A percentile compares a stretch with the other conserved stretches of the same genome.
phyloP scores from a whole-genome alignment of 2,888 invertebrate genomes.

The Crepidodera aurea region DNA sequence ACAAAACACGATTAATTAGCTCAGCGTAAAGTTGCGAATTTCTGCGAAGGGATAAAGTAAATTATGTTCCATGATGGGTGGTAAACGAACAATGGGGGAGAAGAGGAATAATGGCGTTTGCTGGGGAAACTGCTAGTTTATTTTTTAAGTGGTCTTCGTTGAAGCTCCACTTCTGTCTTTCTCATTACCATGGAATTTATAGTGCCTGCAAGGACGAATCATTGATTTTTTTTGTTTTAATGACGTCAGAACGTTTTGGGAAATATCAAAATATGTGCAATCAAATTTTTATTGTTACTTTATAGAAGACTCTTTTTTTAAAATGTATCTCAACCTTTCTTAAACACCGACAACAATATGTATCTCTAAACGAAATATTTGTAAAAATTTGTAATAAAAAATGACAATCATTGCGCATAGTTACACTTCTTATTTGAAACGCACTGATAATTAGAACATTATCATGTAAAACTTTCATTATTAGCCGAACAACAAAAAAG shows the following conservation, averaged over 20 bases:
- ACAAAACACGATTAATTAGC: conserved; percentile 11
- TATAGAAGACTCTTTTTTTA: no score
- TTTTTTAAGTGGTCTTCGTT: neutral
- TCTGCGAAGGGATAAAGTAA: conserved; percentile 1
- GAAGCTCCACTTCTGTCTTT: neutral
- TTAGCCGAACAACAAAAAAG: conserved; percentile 8
- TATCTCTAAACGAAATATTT: no score
- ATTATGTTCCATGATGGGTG: neutral
- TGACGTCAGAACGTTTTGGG: no score
- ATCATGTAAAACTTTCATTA: conserved; percentile 8
- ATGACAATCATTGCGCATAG: neutral
- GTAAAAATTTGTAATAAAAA: no score
- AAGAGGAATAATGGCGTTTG: neutral
- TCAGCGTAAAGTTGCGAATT: conserved; percentile 7
- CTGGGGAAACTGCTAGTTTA: neutral
- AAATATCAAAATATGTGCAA: no score
- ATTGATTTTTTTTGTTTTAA: no score
- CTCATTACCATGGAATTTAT: no score
- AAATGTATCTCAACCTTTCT: no score
- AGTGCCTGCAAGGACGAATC: no score
- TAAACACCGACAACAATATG: no score
- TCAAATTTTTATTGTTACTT: no score
- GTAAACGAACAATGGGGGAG: neutral
- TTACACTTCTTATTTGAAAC: conserved; percentile 3
- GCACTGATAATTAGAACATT: conserved; percentile 3